Evolutionary conservation across 2,797 vertebrate genomes (phyloP).

Genomic region (Antrozous pallidus): DNA sequence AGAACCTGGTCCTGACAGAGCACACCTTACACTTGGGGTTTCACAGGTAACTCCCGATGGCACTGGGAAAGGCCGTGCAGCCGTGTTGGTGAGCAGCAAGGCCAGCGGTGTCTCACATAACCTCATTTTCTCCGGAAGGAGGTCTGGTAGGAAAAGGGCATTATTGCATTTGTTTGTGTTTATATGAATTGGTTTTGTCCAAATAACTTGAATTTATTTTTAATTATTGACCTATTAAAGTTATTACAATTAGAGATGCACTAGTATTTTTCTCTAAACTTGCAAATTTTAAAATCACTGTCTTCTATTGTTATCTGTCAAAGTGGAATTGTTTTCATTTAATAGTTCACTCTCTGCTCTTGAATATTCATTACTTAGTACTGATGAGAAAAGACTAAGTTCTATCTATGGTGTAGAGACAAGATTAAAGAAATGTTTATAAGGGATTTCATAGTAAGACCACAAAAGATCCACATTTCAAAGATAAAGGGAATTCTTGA

Average conservation of each 20-base stretch:
- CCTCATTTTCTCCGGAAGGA: not conserved
- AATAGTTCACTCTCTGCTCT: slow-evolving; percentile 17
- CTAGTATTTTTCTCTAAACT: slow-evolving; percentile 12
- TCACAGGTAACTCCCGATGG: slow-evolving; percentile 82
- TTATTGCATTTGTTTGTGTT: not conserved
- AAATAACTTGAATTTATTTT: slow-evolving; percentile 13
- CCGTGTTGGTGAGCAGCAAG: not conserved
- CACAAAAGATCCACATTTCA: not conserved
- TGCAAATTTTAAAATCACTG: not conserved
- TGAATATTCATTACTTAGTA: slow-evolving; percentile 6
- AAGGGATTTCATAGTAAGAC: not conserved
- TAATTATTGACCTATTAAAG: not conserved
- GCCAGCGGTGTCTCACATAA: not conserved
- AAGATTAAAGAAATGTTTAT: not conserved
- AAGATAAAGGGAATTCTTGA: slow-evolving; percentile 11
- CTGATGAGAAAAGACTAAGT: slow-evolving; percentile 7
- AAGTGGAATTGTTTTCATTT: slow-evolving; percentile 51
- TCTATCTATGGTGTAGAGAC: not conserved
- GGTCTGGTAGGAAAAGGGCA: not conserved
- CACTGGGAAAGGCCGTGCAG: not conserved
- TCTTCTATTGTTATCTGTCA: slow-evolving; percentile 1
- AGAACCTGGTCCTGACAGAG: slow-evolving; percentile 96
- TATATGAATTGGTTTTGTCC: not conserved
- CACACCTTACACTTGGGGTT: slow-evolving; percentile 93
- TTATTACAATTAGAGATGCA: slow-evolving; percentile 5